Conservation (phyloP, 1,140 invertebrate genomes). For the Drosophila mayri region DNA sequence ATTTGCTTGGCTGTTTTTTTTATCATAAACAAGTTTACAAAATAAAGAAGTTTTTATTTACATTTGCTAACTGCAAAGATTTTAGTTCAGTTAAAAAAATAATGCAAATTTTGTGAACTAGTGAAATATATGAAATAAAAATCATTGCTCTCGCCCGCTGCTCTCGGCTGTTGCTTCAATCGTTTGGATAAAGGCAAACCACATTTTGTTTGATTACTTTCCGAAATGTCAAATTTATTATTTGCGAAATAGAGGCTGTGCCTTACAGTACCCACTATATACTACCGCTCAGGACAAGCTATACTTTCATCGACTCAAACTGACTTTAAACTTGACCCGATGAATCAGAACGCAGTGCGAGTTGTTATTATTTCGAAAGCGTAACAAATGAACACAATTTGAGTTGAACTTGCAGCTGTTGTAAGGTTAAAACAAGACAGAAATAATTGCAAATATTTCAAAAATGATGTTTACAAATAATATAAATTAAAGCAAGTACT, state of each 20-base stretch:
- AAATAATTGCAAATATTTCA: constrained; percentile 33
- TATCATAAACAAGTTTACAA: neutral
- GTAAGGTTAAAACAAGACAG: constrained; percentile 20
- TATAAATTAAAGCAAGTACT: neutral
- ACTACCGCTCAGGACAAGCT: neutral
- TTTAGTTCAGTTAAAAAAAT: neutral
- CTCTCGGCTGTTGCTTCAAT: constrained; percentile 17
- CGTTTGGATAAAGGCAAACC: constrained; percentile 65
- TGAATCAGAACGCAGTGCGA: constrained; percentile 19
- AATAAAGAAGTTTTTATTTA: neutral
- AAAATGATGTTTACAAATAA: constrained; percentile 20
- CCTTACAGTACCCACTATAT: constrained; percentile 1
- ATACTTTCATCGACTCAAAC: constrained; percentile 26
- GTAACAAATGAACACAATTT: constrained; percentile 30
- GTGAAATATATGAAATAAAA: constrained; percentile 16
- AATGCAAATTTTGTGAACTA: neutral
- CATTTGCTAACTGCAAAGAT: neutral
- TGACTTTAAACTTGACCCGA: constrained; percentile 36
- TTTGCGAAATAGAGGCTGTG: constrained; percentile 17
- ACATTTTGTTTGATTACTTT: constrained; percentile 71
- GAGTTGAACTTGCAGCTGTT: constrained; percentile 38
- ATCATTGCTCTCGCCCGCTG: constrained; percentile 12
- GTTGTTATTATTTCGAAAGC: constrained; percentile 22
- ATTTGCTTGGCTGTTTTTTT: neutral
- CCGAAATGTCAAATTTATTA: constrained; percentile 68